Conservation (phyloP, 23 tunicate species). For the Styela clava region DNA sequence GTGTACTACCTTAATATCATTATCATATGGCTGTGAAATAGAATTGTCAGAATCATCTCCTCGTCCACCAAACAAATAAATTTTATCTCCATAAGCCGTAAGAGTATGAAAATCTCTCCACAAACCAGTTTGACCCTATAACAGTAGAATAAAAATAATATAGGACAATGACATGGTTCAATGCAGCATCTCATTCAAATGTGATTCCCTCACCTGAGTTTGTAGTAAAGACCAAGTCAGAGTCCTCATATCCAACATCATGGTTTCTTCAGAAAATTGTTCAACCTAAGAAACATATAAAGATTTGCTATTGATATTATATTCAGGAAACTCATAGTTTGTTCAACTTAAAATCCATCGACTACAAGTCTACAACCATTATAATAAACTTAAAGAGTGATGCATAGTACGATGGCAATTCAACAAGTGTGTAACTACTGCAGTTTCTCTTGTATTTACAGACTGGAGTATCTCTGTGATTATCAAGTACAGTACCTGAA, state of each 20-base stretch:
- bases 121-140: constrained; percentile 2
- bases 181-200: too few relatives aligned
- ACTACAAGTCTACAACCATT: too few relatives aligned
- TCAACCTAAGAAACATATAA: neutral
- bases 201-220: constrained; percentile 4
- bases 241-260: neutral
- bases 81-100: constrained; percentile 26
- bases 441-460: too few relatives aligned
- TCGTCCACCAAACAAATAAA: constrained; percentile 69
- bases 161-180: too few relatives aligned
- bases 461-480: too few relatives aligned
- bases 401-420: too few relatives aligned
- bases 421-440: too few relatives aligned
- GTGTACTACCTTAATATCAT: constrained; percentile 42
- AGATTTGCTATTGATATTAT: too few relatives aligned
- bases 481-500: too few relatives aligned
- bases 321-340: too few relatives aligned
- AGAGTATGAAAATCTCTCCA: constrained; percentile 67
- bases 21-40: constrained; percentile 35
- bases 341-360: too few relatives aligned
- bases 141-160: neutral
- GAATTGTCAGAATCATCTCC: constrained; percentile 35
- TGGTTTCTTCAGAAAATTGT: neutral
- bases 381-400: too few relatives aligned
- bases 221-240: neutral